phyloP scores from a whole-genome alignment of 2,113 vertebrate genomes.

The Isurus oxyrinchus region DNA sequence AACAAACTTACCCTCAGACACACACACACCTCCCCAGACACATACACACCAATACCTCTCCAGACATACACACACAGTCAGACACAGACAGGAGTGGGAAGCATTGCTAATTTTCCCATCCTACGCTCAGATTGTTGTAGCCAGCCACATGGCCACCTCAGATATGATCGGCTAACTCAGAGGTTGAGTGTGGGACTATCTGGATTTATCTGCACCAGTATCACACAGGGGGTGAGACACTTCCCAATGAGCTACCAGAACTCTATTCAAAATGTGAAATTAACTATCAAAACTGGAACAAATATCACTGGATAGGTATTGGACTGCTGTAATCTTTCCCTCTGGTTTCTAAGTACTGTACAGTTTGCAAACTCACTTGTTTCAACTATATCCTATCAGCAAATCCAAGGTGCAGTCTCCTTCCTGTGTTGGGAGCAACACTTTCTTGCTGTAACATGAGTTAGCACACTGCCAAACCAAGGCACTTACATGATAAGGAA shows the following conservation, averaged over 20 bases:
- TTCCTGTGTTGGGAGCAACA: not conserved
- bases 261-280: not conserved
- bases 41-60: not conserved
- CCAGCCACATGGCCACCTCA: not conserved
- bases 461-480: not conserved
- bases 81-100: not conserved
- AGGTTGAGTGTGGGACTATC: not conserved
- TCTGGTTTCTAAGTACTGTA: not conserved
- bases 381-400: not conserved
- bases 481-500: conserved; percentile 71
- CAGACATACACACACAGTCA: not conserved
- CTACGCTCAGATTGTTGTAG: no score
- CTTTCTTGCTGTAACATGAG: not conserved
- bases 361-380: not conserved
- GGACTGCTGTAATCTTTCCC: not conserved
- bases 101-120: not conserved
- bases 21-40: not conserved
- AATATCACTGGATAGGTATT: not conserved
- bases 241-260: not conserved
- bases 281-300: not conserved
- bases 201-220: not conserved
- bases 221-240: not conserved
- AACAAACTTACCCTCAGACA: not conserved
- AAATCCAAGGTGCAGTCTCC: not conserved
- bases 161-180: not conserved